Percentiles rank a stretch among this genome's conserved stretches.
Conservation (phyloP, 1,140 invertebrate genomes). For the Drosophila watanabei region DNA sequence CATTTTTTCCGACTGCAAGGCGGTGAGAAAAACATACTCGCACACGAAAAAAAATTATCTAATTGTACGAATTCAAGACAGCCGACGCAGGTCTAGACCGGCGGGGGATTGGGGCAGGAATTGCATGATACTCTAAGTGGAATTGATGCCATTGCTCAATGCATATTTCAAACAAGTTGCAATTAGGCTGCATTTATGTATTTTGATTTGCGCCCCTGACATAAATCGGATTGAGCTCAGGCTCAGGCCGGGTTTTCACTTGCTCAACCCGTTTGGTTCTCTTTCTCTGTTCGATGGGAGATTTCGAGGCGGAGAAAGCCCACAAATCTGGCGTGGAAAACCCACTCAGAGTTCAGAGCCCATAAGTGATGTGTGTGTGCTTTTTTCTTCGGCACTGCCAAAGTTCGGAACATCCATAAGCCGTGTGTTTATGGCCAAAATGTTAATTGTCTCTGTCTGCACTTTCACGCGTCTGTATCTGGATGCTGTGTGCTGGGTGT, state of each 20-base stretch:
- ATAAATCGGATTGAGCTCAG: constrained; percentile 52
- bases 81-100: constrained; percentile 46
- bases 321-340: constrained; percentile 20
- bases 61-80: constrained; percentile 53
- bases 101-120: constrained; percentile 13
- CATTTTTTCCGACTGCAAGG: constrained; percentile 55
- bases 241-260: constrained; percentile 61
- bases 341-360: constrained; percentile 61
- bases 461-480: constrained; percentile 63
- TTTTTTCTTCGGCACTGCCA: constrained; percentile 31
- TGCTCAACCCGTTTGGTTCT: constrained; percentile 61
- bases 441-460: constrained; percentile 71
- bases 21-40: constrained; percentile 22
- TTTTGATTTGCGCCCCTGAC: constrained; percentile 68
- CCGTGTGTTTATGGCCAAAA: constrained; percentile 67
- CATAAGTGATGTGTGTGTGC: constrained; percentile 24
- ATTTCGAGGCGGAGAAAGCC: constrained; percentile 53
- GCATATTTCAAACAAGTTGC: constrained; percentile 55
- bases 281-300: constrained; percentile 16
- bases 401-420: constrained; percentile 59
- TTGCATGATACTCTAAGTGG: constrained; percentile 36
- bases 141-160: constrained; percentile 60
- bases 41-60: constrained; percentile 56
- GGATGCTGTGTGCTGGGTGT: constrained; percentile 52
- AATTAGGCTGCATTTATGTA: constrained; percentile 49